Percentiles rank a stretch among this genome's conserved stretches.
Conservation (phyloP, 2,888 invertebrate species). For the Temnothorax unifasciatus region DNA sequence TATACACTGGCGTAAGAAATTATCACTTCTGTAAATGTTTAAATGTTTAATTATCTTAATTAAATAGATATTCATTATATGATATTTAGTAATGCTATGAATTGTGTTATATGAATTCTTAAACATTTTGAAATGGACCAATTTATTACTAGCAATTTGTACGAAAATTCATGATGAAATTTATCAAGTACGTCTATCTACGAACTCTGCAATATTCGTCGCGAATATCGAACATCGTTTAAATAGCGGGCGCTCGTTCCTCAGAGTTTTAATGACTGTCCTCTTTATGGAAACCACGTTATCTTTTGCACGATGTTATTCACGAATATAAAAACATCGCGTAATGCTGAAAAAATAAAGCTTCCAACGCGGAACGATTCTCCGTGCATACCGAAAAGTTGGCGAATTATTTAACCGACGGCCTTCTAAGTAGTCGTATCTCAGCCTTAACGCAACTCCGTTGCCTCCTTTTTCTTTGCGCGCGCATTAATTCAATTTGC, state of each 20-base stretch:
- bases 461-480: constrained; percentile 62
- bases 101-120: neutral
- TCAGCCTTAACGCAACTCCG: constrained; percentile 72
- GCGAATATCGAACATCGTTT: constrained; percentile 5
- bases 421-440: constrained; percentile 68
- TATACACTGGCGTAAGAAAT: no score
- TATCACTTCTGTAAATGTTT: no score
- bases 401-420: constrained; percentile 32
- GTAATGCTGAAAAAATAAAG: constrained; percentile 33
- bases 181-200: neutral
- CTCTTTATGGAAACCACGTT: neutral
- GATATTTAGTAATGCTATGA: neutral
- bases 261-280: constrained; percentile 14
- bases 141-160: constrained; percentile 15
- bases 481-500: constrained; percentile 82
- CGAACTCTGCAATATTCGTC: neutral
- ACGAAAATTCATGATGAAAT: neutral
- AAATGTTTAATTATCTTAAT: neutral
- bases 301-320: neutral
- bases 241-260: neutral
- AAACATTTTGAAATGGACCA: neutral
- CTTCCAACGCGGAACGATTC: constrained; percentile 29
- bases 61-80: neutral
- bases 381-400: constrained; percentile 46
- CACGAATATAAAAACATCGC: constrained; percentile 6